Evolutionary conservation across 2,888 invertebrate species (phyloP).

Genomic region (Drosophila mayaguana): DNA sequence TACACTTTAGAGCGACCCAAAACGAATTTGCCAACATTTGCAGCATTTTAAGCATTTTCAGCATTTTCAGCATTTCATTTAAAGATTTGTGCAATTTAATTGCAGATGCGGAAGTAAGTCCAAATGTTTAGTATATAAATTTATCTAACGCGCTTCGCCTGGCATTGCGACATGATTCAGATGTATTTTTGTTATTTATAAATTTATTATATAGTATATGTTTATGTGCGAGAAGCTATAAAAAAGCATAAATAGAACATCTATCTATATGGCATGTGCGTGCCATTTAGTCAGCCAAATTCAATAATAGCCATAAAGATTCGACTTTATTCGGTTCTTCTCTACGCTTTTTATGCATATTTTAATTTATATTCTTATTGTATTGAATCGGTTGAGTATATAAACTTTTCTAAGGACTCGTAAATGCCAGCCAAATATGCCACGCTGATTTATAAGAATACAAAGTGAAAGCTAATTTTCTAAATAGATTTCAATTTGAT

Average conservation of each 20-base stretch:
- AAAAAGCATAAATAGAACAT: constrained; percentile 8
- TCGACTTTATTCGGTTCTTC: not conserved
- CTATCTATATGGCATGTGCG: constrained; percentile 17
- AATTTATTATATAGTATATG: not conserved
- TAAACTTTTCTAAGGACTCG: not conserved
- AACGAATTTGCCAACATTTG: constrained; percentile 6
- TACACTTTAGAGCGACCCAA: not conserved
- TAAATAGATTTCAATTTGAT: not conserved
- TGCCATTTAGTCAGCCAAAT: constrained; percentile 7
- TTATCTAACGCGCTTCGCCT: not conserved
- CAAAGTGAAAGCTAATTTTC: not conserved
- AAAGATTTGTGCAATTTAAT: constrained; percentile 38
- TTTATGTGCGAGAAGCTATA: not conserved
- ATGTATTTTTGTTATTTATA: not conserved
- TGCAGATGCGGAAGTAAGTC: constrained; percentile 50
- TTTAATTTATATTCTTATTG: constrained; percentile 3
- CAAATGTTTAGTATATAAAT: constrained; percentile 11
- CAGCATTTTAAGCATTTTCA: not conserved
- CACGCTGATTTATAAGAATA: not conserved
- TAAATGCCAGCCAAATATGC: constrained; percentile 19
- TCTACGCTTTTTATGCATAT: not conserved
- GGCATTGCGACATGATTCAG: constrained; percentile 3
- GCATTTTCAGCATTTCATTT: constrained; percentile 22
- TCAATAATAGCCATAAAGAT: constrained; percentile 7
- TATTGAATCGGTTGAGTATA: constrained; percentile 1